Base-by-base conservation (phyloP, 2,888 invertebrate species). In the Eristalis intricaria region DNA sequence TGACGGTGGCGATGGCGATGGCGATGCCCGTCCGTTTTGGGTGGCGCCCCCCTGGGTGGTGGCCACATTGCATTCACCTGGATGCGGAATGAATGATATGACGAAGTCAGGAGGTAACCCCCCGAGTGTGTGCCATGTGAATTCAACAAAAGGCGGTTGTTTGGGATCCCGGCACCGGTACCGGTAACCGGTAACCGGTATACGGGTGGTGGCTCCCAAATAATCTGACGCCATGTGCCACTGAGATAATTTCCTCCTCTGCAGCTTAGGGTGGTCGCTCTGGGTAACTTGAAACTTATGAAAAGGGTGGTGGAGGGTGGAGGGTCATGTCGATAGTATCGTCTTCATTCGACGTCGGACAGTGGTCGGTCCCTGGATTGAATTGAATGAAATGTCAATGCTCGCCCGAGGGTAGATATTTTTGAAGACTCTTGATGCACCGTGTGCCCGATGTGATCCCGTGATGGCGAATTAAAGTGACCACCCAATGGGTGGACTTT, bases 361-460 rank as follows among this genome's bases (percentile, higher is more conserved):
- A 60, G 64, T 65, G 74, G 40, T 86, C 83, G 65, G 75, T 86
- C 78, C 71, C 56, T 56, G 50, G 84, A 89, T 88, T 84, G 89
- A 89, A 89, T 89, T 89, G 89, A 89, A 89, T 89, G 89, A 89
- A 89, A 89, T 89, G 89, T 89, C 89, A 89, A 89, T 89, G 89
- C 79, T 81, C 66, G 86, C 89, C 89, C n/a, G 43, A 5, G 84
- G 84, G 23, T 65, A 75, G 74, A 79, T n/a, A n/a, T 87, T 83
- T 79, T 83, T 68, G 71, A 58, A 68, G 75, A 84, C 80, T 79
- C 64, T 56, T n/a, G 58, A 26, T 40, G 69, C 32, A 69, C 58
- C 4, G 29, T 15, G 2, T 23, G 60, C 13, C 60, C 13, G 26
- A 23, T 60, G 23, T 26, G 60, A 60, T 60, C 26, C 10, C 13